Evolutionary conservation across 2,888 invertebrate species (phyloP), one percentile per base, ranked within the genome.

Genomic region (Heteromyza rotundicornis): DNA sequence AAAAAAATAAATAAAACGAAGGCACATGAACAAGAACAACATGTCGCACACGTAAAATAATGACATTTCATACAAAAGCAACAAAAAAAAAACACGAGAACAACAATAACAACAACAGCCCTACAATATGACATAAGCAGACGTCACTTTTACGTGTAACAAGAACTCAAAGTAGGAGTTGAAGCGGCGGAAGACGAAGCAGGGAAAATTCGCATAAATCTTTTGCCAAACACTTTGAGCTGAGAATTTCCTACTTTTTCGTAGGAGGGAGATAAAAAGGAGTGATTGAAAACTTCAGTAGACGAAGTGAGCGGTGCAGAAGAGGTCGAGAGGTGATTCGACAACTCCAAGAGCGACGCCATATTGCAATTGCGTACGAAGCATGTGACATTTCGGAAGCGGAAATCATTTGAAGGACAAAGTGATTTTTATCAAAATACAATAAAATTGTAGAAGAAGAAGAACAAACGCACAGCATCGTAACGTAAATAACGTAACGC

Each of bases 11-110:
- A 20, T 50, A 47, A 35, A 53, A 36, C n/a, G 12, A 16, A 44
- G 14, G 52, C n/a, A 32, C 23, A 52, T 32, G n/a, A 20, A 49
- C n/a, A n/a, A 50, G 50, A 36, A 51, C 55, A 61, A 61, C 57
- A 59, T 52, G 65, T 59, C 59, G 57, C 62, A 60, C 59, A 64
- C 58, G 63, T 63, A 59, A 60, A 60, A 62, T 58, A 53, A 64
- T 64, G 62, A 60, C 62, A 64, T 63, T 60, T 63, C 58, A 59
- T 62, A 27, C 16, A 61, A 57, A 20, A 53, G 8, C 47, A 47
- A 16, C 16, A n/a, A n/a, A n/a, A n/a, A n/a, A n/a, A n/a, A n/a
- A n/a, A n/a, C n/a, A n/a, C n/a, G n/a, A n/a, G n/a, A n/a, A n/a
- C n/a, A n/a, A n/a, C n/a, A 61, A 53, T 20, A 56, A 59, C 52